Evolutionary conservation across 2,888 invertebrate genomes (phyloP).

Genomic region (Drosophila stalkeri): DNA sequence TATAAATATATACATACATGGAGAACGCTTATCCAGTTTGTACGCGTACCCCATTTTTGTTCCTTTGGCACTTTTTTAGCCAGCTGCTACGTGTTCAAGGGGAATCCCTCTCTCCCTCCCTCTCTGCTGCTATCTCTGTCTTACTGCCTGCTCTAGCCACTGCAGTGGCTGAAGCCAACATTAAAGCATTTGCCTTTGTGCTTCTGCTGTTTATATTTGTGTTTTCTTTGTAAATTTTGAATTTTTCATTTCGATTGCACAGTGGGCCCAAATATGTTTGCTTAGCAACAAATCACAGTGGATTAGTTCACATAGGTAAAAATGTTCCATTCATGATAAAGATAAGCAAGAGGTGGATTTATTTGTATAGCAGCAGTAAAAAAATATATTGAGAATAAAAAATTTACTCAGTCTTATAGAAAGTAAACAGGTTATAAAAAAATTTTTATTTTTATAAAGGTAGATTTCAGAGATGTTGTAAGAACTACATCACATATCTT

Average conservation of each 20-base stretch:
- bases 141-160: not conserved
- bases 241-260: conserved; percentile 25
- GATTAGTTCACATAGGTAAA: not conserved
- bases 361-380: not conserved
- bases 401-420: not conserved
- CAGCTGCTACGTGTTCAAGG: conserved; percentile 57
- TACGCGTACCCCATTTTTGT: conserved; percentile 16
- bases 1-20: conserved; percentile 2
- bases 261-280: conserved; percentile 6
- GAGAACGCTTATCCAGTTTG: conserved; percentile 35
- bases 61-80: conserved; percentile 52
- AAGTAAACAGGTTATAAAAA: not conserved
- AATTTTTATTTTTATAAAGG: not conserved
- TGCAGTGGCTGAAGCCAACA: conserved; percentile 14
- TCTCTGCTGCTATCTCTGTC: not conserved
- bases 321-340: not conserved
- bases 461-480: not conserved
- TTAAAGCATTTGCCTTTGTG: conserved; percentile 19
- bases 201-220: conserved; percentile 17
- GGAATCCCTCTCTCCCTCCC: not conserved
- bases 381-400: not conserved
- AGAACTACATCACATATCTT: no score
- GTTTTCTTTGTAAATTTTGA: conserved; percentile 24
- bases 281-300: conserved; percentile 8
- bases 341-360: not conserved